Base-by-base conservation (phyloP, 92 coral and sea anemone species). In the Virgularia gustaviana region DNA sequence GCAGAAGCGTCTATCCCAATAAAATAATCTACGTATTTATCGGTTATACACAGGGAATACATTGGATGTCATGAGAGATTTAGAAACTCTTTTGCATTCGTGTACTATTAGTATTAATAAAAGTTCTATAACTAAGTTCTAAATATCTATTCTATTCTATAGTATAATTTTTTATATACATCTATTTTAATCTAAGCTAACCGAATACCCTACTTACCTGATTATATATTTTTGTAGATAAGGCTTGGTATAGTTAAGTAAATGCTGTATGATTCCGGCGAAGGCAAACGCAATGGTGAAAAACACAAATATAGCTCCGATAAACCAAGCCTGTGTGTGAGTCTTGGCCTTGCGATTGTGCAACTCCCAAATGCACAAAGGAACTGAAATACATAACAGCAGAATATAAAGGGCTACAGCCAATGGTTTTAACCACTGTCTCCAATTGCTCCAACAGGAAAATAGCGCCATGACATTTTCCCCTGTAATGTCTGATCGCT, bases 321-420 rank as follows among this genome's bases (percentile, higher is more conserved):
- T 80, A 64, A 90, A 90, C 96, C 96, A 90, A 27, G 96, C 96
- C 53, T 87, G 79, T 39, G 88, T 91, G 49, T 90, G 96, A 52
- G 94, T 79, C 34, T 84, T 66, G 22, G 94, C 94, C 12, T 81
- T 80, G 61, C 78, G 79, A 61, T 83, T 83, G 81, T 90, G 94
- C 54, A 90, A 55, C 75, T 90, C 96, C 96, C 96, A 90, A 11
- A 79, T 84, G 28, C 87, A 84, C 6, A 90, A 80, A 2, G 96
- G 96, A 29, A 90, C 83, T 2, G 94, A 88, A 42, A 90, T 87
- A 79, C 96, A 90, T 30, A 90, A 81, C 64, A 87, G 23, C 9
- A 85, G 35, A 67, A 90, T 70, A 39, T 90, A 90, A 22, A 79
- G 30, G 38, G 84, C 87, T 15, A 88, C 79, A 29, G 88, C 91